Conservation (phyloP, 1,140 invertebrate genomes). For the Ptiloglossa arizonensis region DNA sequence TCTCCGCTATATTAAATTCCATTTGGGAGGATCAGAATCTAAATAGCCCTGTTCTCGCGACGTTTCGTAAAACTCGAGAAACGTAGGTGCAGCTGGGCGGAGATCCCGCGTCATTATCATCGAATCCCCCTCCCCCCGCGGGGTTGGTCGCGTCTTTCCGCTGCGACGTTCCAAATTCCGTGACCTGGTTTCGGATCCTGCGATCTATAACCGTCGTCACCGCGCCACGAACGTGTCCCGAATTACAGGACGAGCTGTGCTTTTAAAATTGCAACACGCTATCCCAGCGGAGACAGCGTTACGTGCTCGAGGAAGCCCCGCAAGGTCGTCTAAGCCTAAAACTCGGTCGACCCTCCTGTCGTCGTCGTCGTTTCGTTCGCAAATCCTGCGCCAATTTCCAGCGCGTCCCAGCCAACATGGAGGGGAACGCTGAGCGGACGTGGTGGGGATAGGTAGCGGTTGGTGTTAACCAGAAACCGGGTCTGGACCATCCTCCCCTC, state of each 20-base stretch:
- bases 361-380: conserved; percentile 26
- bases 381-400: conserved; percentile 25
- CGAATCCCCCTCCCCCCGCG: not conserved
- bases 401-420: too few species aligned
- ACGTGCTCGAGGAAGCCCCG: conserved; percentile 20
- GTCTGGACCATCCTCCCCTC: too few species aligned
- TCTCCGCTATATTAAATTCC: too few species aligned
- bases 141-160: not conserved
- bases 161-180: not conserved
- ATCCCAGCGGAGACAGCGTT: conserved; percentile 14
- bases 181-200: conserved; percentile 16
- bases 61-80: too few species aligned
- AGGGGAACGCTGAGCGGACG: too few species aligned
- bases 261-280: conserved; percentile 27
- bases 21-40: too few species aligned
- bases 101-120: too few species aligned
- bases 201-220: conserved; percentile 14
- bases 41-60: too few species aligned
- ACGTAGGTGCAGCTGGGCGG: too few species aligned
- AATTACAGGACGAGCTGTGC: conserved; percentile 2
- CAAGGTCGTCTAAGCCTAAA: conserved; percentile 30
- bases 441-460: too few species aligned
- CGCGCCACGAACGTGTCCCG: conserved; percentile 26
- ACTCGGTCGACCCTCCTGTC: conserved; percentile 28
- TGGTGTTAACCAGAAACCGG: not conserved